phyloP scores from a whole-genome alignment of 2,797 vertebrate species.

The Xerus rutilus region DNA sequence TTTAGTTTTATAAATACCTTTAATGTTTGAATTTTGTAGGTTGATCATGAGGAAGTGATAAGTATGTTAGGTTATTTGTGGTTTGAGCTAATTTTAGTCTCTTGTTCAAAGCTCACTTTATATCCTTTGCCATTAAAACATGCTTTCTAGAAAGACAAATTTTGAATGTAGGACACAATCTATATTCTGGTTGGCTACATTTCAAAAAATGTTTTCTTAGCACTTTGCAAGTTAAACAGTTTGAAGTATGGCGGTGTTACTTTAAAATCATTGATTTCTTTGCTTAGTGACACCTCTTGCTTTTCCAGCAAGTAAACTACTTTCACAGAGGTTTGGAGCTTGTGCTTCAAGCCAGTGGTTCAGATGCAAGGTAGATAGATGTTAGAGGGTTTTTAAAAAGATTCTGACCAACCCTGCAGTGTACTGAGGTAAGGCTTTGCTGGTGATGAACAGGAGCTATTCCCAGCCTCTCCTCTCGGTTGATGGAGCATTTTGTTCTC shows the following conservation, averaged over 20 bases:
- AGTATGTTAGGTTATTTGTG: conserved; percentile 78
- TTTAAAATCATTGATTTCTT: conserved; percentile 39
- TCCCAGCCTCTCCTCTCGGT: background rate
- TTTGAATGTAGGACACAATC: conserved; percentile 73
- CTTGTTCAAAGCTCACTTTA: conserved; percentile 72
- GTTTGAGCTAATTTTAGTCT: conserved; percentile 84
- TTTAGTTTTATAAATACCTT: conserved; percentile 59
- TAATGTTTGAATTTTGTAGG: conserved; percentile 72
- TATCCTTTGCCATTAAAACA: conserved; percentile 75
- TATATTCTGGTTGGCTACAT: conserved; percentile 60
- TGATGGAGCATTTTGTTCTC: background rate
- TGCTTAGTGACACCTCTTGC: background rate
- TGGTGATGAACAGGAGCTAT: background rate
- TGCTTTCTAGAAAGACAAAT: conserved; percentile 80
- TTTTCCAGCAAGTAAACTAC: conserved; percentile 48
- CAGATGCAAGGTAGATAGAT: background rate
- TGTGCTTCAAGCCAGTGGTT: background rate
- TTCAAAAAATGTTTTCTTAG: conserved; percentile 47
- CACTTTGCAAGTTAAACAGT: conserved; percentile 33
- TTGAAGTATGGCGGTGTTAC: conserved; percentile 15
- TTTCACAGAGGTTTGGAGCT: background rate
- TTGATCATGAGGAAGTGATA: conserved; percentile 77
- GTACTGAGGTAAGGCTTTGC: background rate
- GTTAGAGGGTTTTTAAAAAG: conserved; percentile 15
- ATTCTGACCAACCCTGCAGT: background rate